A percentile compares a stretch with the other conserved stretches of the same genome.
Conservation (phyloP, 2,888 invertebrate genomes). For the Sphaeridia pumilis region DNA sequence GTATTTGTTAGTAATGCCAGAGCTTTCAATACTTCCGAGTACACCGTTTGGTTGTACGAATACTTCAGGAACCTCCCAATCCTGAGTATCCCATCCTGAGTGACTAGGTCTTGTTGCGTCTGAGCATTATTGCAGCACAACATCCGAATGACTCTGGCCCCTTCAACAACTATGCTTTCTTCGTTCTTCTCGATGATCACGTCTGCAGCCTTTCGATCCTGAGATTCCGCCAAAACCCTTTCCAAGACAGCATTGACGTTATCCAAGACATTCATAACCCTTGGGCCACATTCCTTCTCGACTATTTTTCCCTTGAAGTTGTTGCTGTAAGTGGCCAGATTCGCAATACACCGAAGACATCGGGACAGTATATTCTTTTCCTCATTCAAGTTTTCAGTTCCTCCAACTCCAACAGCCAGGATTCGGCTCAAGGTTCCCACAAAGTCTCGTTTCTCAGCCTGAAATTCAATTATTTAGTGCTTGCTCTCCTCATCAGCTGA, state of each 20-base stretch:
- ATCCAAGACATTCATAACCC: constrained; percentile 1
- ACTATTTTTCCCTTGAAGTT: neutral
- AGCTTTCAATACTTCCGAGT: constrained; percentile 12
- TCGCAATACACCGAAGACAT: constrained; percentile 8
- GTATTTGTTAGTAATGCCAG: constrained; percentile 4
- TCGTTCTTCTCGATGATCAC: constrained; percentile 14
- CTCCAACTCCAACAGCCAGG: neutral
- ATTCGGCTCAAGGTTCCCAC: neutral
- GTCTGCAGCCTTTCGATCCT: constrained; percentile 5
- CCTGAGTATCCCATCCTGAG: constrained; percentile 8
- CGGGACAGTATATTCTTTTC: neutral
- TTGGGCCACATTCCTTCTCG: neutral
- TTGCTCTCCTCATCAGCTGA: no score
- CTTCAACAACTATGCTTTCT: constrained; percentile 9
- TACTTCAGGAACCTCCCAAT: constrained; percentile 10
- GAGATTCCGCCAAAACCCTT: neutral
- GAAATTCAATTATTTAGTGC: neutral
- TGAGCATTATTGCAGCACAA: neutral
- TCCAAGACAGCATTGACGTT: constrained; percentile 6
- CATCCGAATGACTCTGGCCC: constrained; percentile 4
- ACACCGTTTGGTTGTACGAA: constrained; percentile 12
- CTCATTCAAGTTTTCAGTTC: neutral
- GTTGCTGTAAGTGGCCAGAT: constrained; percentile 2
- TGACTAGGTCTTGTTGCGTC: constrained; percentile 6
- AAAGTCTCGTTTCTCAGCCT: constrained; percentile 10